Conservation (phyloP, 2,888 invertebrate species). For the Pristionchus exspectatus region DNA sequence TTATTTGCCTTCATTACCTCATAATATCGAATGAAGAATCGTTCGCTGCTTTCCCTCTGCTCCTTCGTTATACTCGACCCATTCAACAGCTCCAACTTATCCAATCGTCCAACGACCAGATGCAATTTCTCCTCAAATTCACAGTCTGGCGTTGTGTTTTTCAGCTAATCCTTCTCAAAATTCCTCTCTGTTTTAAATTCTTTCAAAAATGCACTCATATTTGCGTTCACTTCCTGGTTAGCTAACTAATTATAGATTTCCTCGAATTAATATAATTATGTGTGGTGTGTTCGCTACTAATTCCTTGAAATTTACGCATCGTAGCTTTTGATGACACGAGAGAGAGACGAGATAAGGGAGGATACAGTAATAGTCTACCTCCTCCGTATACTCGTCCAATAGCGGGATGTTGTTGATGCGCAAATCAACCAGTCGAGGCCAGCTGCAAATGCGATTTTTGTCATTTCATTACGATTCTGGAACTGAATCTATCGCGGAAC, state of each 20-base stretch:
- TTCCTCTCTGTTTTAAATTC: too few species aligned
- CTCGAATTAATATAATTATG: too few species aligned
- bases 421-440: conserved; percentile 90
- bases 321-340: neutral
- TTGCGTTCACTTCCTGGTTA: too few species aligned
- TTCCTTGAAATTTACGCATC: neutral
- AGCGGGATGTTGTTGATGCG: conserved; percentile 87
- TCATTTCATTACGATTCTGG: conserved; percentile 78
- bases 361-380: neutral
- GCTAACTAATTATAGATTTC: too few species aligned
- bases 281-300: neutral
- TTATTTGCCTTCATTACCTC: conserved; percentile 57
- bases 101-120: conserved; percentile 69
- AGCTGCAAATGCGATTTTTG: conserved; percentile 81
- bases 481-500: too few species aligned
- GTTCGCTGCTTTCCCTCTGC: conserved; percentile 80
- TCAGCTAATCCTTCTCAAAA: neutral
- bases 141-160: neutral
- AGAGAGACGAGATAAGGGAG: neutral
- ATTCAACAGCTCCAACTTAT: conserved; percentile 78
- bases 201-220: too few species aligned
- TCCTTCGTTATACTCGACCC: conserved; percentile 78
- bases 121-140: conserved; percentile 63
- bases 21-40: conserved; percentile 80
- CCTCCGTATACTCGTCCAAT: conserved; percentile 77